Evolutionary conservation across 92 coral and sea anemone species (phyloP).

Genomic region (Siderastrea radians): DNA sequence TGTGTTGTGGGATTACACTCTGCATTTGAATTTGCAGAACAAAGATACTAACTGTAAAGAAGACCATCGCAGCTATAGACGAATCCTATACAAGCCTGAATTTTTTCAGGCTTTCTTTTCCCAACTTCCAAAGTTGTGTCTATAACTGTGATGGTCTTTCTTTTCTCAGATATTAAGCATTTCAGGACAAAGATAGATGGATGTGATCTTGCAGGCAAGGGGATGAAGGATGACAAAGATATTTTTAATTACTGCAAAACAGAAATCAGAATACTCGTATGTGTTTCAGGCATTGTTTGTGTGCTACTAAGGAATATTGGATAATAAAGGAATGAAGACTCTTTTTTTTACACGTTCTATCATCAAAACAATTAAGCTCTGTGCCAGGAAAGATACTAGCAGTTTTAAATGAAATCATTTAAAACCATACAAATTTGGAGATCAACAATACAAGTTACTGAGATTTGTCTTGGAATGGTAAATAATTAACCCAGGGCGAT

Average conservation of each 20-base stretch:
- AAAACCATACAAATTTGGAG: neutral
- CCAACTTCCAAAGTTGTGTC: too few relatives aligned
- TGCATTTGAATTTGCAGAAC: too few relatives aligned
- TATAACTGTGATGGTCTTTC: too few relatives aligned
- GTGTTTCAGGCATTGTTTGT: neutral
- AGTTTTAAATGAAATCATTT: conserved; percentile 4
- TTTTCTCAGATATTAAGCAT: too few relatives aligned
- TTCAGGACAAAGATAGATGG: too few relatives aligned
- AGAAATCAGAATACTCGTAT: neutral
- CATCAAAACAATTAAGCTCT: neutral
- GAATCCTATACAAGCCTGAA: too few relatives aligned
- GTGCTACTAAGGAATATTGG: neutral
- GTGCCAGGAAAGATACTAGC: neutral
- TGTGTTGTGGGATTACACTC: too few relatives aligned
- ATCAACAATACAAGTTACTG: conserved; percentile 23
- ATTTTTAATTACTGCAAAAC: neutral
- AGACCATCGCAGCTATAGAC: too few relatives aligned
- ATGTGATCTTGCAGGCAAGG: neutral
- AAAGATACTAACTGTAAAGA: too few relatives aligned
- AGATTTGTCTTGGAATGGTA: conserved; percentile 25
- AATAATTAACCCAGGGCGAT: conserved; percentile 39
- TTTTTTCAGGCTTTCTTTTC: too few relatives aligned
- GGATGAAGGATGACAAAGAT: neutral
- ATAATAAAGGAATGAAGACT: neutral
- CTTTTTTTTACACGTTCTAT: too few relatives aligned